Conservation (phyloP, 2,888 invertebrate species). For the Danaus chrysippus region DNA sequence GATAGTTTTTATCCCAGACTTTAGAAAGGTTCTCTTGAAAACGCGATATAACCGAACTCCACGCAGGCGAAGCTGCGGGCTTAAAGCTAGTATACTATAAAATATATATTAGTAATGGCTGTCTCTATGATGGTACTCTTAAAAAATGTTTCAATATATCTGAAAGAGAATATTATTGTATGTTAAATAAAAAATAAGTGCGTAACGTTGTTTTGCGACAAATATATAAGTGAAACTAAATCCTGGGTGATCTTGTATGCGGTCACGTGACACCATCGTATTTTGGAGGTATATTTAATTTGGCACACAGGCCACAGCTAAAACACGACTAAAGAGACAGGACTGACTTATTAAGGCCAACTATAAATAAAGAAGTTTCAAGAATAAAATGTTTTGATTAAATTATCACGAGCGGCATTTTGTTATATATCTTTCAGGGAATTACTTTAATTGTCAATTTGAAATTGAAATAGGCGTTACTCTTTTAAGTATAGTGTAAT, state of each 20-base stretch:
- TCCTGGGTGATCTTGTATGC: slow-evolving; percentile 11
- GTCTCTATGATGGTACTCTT: no score
- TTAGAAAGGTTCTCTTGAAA: no score
- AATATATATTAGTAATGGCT: no score
- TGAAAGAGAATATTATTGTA: no score
- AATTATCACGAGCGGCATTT: neutral
- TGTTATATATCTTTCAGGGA: neutral
- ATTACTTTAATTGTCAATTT: no score
- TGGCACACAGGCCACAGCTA: slow-evolving; percentile 23
- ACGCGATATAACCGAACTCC: no score
- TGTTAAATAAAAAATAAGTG: neutral
- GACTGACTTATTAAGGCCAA: slow-evolving; percentile 18
- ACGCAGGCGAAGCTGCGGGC: no score
- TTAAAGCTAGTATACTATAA: no score
- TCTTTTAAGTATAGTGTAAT: no score
- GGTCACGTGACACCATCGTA: slow-evolving; percentile 23
- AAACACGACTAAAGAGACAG: slow-evolving; percentile 15
- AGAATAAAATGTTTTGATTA: neutral
- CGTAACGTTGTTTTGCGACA: neutral
- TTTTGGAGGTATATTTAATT: slow-evolving; percentile 20
- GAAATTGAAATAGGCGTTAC: no score
- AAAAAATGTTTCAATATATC: no score
- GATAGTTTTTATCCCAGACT: no score
- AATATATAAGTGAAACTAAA: neutral
- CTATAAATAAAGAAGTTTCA: neutral